Evolutionary conservation across 2,888 invertebrate genomes (phyloP).

Genomic region (Caenorhabditis sp.): DNA sequence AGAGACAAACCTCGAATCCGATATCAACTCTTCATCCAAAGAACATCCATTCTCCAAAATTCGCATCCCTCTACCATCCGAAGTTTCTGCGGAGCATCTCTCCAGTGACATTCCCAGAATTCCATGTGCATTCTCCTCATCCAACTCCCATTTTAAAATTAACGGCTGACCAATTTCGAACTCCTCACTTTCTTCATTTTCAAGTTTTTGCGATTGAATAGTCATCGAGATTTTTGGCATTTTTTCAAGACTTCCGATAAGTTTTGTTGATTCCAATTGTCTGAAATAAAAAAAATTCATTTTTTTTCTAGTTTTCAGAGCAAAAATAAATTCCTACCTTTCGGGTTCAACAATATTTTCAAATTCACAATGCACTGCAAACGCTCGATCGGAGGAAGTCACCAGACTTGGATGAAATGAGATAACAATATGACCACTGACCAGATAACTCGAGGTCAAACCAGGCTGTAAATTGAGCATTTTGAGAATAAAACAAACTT

Average conservation of each 20-base stretch:
- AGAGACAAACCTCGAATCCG: constrained; percentile 5
- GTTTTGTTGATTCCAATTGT: neutral
- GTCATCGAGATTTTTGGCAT: neutral
- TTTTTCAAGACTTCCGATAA: neutral
- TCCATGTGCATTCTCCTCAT: constrained; percentile 12
- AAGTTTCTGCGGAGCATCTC: constrained; percentile 23
- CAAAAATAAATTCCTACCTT: neutral
- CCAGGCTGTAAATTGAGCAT: constrained; percentile 15
- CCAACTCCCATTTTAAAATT: constrained; percentile 25
- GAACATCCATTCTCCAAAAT: constrained; percentile 36
- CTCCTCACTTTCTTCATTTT: neutral
- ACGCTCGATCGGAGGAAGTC: constrained; percentile 25
- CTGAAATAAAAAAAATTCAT: neutral
- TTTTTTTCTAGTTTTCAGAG: no score
- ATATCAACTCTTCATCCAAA: constrained; percentile 30
- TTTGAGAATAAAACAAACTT: neutral
- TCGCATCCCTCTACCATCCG: constrained; percentile 28
- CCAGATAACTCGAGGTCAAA: constrained; percentile 10
- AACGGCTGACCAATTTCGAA: constrained; percentile 34
- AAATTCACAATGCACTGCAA: constrained; percentile 29
- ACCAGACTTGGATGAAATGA: constrained; percentile 27
- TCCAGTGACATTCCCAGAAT: constrained; percentile 30
- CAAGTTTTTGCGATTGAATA: neutral
- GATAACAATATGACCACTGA: constrained; percentile 23
- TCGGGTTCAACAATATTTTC: constrained; percentile 10